Evolutionary conservation across 2,888 invertebrate genomes (phyloP), one percentile per base, ranked within the genome.

Genomic region (Lissocephala sabroskyi): DNA sequence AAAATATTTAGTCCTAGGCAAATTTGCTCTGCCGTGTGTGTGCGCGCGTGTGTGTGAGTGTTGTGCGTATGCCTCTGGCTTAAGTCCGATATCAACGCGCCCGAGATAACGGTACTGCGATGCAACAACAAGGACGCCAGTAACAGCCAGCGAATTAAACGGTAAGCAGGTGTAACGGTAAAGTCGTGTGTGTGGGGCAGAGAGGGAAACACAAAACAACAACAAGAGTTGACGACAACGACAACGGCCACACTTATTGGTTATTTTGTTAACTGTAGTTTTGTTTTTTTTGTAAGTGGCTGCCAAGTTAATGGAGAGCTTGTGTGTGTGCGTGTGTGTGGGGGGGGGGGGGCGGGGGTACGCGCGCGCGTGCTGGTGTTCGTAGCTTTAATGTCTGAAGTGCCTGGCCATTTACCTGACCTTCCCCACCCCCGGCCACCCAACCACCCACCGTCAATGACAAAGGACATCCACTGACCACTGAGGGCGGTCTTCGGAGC

Each of bases 321-420:
- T 23, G 23, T 39, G 32, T 17, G 30, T 45, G 39, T 33, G 42
- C 23, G 36, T 52, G 35, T 57, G 41, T 46, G 60, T 45, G 56
- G 7, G 5, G 18, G n/a, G 7, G 18, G n/a, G 7, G 28, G 19
- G 14, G 14, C 18, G 9, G 18, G 7, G 17, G 42, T n/a, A n/a
- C 18, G n/a, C 16, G 30, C 19, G 23, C 6, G n/a, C 1, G 18
- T 42, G 42, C n/a, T 9, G 5, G 26, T 6, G 29, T 41, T 17
- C 18, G 11, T 40, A 30, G 6, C 30, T n/a, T 30, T 30, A 30
- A 30, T 11, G 30, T 10, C 11, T 11, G 11, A 30, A 30, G 30
- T 30, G 3, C 30, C 3, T 30, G 30, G 4, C 4, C 30, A 3
- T 30, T 7, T 26, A 26, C 9, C 4, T 9, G 26, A 26, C 5